phyloP scores from a whole-genome alignment of 2,888 invertebrate species.

The Leucoma salicis region DNA sequence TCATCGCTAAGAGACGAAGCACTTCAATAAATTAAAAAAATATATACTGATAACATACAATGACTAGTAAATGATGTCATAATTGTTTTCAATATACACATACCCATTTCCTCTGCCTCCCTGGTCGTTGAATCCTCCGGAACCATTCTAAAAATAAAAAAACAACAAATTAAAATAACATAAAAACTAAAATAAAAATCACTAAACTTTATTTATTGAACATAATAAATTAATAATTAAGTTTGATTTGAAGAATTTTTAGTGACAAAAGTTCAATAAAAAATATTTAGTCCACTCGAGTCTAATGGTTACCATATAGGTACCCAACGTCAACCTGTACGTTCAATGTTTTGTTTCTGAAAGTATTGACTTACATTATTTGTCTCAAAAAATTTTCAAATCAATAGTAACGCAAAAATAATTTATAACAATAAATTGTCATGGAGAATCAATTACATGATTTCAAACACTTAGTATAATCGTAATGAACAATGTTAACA shows the following conservation, averaged over 20 bases:
- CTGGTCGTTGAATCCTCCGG: conserved; percentile 89
- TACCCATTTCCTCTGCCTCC: conserved; percentile 92
- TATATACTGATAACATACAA: too few relatives aligned
- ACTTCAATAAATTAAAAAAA: too few relatives aligned
- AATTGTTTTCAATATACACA: conserved; percentile 58
- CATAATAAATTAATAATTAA: conserved; percentile 34
- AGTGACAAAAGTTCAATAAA: neutral
- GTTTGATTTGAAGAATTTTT: conserved; percentile 19
- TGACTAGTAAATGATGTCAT: too few relatives aligned
- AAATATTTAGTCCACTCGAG: too few relatives aligned
- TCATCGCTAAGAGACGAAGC: too few relatives aligned
- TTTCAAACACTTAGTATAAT: conserved; percentile 11
- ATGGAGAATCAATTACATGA: conserved; percentile 37
- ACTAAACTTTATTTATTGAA: conserved; percentile 52
- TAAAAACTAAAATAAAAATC: conserved; percentile 54
- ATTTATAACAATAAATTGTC: conserved; percentile 13
- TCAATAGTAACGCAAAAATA: neutral
- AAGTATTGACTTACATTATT: too few relatives aligned
- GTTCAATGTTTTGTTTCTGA: too few relatives aligned
- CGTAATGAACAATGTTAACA: conserved; percentile 13
- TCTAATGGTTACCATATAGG: too few relatives aligned
- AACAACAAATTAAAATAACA: conserved; percentile 51
- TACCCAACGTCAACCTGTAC: too few relatives aligned
- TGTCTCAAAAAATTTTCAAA: neutral
- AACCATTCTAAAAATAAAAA: conserved; percentile 91